These are phyloP conservation scores for western clawed frog (Xenopus tropicalis) DNA, from an alignment of 2,113 vertebrate genomes.

Conservation along the genomic window UCB_Xtro_10.0 CM004449.2:31778501-31779000, in stretches of 20 bases:
- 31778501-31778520: constrained; percentile 18
- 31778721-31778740: not conserved
- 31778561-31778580: constrained; percentile 4
- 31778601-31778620: not conserved
- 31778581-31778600: not conserved
- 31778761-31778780: no score
- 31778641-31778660: not conserved
- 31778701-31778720: no score
- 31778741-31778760: not conserved
- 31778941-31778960: no score
- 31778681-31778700: not conserved
- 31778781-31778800: no score
- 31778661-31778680: not conserved
- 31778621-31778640: not conserved
- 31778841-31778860: no score
- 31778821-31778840: no score
- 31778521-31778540: constrained; percentile 17
- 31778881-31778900: no score
- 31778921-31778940: no score
- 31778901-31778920: no score
- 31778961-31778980: not conserved
- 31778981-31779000: not conserved
- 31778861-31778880: no score
- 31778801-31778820: no score
- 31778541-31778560: not conserved